phyloP scores from a whole-genome alignment of 2,797 vertebrate species.

The Astyanax mexicanus region DNA sequence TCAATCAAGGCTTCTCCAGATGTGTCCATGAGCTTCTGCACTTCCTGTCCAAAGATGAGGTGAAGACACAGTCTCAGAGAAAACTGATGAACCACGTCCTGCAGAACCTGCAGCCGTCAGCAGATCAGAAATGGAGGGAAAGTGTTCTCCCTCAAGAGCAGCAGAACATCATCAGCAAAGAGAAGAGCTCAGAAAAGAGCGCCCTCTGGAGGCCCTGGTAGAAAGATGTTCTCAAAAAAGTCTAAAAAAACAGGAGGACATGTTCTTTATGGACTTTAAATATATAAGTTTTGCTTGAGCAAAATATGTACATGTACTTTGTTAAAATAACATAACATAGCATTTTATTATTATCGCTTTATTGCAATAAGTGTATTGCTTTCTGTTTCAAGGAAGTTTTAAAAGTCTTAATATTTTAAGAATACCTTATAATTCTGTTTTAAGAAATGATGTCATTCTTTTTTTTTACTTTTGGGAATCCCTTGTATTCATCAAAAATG shows the following conservation, averaged over 20 bases:
- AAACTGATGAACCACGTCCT: constrained; percentile 60
- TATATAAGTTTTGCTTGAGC: background rate
- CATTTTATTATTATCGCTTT: constrained; percentile 47
- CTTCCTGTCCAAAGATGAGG: constrained; percentile 65
- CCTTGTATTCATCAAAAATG: background rate
- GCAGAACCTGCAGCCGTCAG: constrained; percentile 46
- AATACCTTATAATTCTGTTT: background rate
- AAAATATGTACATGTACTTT: background rate
- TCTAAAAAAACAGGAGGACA: background rate
- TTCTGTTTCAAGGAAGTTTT: constrained; percentile 7
- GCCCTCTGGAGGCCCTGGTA: constrained; percentile 62
- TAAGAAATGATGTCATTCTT: background rate
- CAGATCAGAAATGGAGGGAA: constrained; percentile 36
- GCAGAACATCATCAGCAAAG: constrained; percentile 47
- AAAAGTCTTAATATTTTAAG: background rate
- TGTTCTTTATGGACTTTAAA: constrained; percentile 41
- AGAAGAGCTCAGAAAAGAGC: constrained; percentile 17
- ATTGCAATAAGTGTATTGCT: background rate
- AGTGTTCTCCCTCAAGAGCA: constrained; percentile 33
- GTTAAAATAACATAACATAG: background rate
- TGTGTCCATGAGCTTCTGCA: constrained; percentile 55
- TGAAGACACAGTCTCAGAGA: constrained; percentile 53
- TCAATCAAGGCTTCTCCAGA: constrained; percentile 49
- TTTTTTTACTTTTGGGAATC: background rate
- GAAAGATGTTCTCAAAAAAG: too few relatives aligned